Evolutionary conservation across 2,888 invertebrate genomes (phyloP), one percentile per base, ranked within the genome.

Genomic region (Cephonodes hylas): DNA sequence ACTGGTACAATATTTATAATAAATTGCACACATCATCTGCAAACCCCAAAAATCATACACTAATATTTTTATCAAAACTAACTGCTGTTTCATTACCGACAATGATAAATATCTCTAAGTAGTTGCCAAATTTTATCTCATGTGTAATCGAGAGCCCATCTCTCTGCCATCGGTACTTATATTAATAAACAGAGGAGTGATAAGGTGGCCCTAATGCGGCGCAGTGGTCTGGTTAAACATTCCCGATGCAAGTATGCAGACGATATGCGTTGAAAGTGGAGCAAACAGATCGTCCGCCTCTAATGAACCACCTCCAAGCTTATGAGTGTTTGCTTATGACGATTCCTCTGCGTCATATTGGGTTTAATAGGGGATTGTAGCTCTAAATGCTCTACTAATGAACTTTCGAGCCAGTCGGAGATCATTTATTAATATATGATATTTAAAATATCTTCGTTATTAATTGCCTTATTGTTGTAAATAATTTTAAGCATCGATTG

Each of bases 211-310:
- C 27, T 56, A 61, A 60, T 60, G 38, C 7, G 34, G 15, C 20
- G 53, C 15, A 38, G 48, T 10, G 31, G 15, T 23, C 38, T 46
- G 15, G 57, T 44, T 45, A 45, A 61, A 58, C 42, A 61, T 63
- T 63, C 45, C 53, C 31, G 42, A 59, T 27, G 20, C 42, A 53
- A 18, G 59, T 20, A 53, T 44, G 59, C 59, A 59, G 15, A 53
- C 56, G 23, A 63, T 59, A 22, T 63, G 59, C 42, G 5, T 22
- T 31, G 56, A 31, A 59, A 59, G 42, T 59, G n/a, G 62, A 42
- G 23, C 59, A 63, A 44, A 59, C 53, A 31, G 42, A 46, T 34
- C 48, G 38, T 48, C 58, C 46, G 23, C 22, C 48, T 58, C 59
- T 59, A 62, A 62, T 58, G 53, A 53, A 59, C 20, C 42, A 61